These are phyloP conservation scores for Mantis religiosa DNA, from an alignment of 2,888 invertebrate species.

Conservation along the genomic window DNA sequence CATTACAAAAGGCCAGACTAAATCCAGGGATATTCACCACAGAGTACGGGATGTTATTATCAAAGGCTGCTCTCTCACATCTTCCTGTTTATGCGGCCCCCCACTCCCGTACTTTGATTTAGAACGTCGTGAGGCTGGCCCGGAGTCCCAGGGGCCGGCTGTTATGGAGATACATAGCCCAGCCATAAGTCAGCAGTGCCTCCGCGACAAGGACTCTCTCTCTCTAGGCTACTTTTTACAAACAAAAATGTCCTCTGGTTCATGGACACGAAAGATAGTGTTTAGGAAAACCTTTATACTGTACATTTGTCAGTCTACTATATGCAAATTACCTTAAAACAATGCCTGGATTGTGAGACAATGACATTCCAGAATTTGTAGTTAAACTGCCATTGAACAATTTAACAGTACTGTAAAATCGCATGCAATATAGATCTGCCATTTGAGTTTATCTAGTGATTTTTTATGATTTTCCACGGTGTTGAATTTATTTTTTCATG, in stretches of 20 bases:
- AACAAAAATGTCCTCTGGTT: not conserved
- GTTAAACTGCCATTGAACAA: no score
- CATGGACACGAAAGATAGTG: not conserved
- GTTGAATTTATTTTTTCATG: no score
- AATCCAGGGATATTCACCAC: not conserved
- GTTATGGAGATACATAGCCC: not conserved
- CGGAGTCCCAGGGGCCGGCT: not conserved
- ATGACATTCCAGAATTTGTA: no score
- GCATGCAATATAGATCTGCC: no score
- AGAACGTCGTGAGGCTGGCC: not conserved
- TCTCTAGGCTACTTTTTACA: not conserved
- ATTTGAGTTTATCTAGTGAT: no score
- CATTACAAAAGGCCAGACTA: not conserved
- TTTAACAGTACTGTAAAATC: no score
- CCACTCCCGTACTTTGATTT: not conserved
- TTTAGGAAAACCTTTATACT: not conserved
- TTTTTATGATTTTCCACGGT: no score
- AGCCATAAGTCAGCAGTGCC: not conserved
- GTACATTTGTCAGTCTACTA: no score
- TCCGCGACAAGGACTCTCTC: not conserved
- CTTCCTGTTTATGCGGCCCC: not conserved
- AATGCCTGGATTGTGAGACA: no score
- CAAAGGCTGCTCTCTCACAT: not conserved
- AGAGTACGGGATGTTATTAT: not conserved
- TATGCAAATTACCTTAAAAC: no score